phyloP scores from a whole-genome alignment of 1,140 invertebrate genomes.

The Drosophila leontia region DNA sequence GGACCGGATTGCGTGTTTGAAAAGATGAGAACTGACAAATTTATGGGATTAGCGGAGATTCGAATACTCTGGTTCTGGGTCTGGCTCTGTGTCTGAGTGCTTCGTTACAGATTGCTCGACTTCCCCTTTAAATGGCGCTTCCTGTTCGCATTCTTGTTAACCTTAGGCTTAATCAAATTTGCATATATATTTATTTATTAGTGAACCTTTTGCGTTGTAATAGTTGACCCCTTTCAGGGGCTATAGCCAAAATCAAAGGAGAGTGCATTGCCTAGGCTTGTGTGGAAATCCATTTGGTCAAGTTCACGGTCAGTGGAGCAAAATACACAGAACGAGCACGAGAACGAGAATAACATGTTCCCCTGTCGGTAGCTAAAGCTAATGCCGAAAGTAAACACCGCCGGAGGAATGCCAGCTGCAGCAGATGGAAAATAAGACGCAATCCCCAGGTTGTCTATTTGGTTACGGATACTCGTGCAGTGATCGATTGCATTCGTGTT shows the following conservation, averaged over 20 bases:
- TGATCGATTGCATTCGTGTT: conserved; percentile 66
- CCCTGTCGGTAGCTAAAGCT: conserved; percentile 26
- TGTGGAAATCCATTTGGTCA: conserved; percentile 39
- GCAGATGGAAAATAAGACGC: conserved; percentile 37
- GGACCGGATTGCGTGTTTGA: conserved; percentile 53
- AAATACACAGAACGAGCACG: conserved; percentile 42
- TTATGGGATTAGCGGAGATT: conserved; percentile 47
- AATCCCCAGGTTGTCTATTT: conserved; percentile 38
- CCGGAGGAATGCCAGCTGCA: conserved; percentile 33
- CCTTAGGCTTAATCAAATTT: conserved; percentile 57
- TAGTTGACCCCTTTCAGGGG: conserved; percentile 7
- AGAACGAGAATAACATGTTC: conserved; percentile 38
- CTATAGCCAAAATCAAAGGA: not conserved
- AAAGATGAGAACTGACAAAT: conserved; percentile 49
- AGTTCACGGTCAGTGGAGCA: conserved; percentile 70
- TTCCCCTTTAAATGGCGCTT: conserved; percentile 40
- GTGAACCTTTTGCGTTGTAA: conserved; percentile 15
- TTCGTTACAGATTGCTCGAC: conserved; percentile 71
- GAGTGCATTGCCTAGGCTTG: not conserved
- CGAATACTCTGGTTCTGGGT: conserved; percentile 6
- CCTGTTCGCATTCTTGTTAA: conserved; percentile 72
- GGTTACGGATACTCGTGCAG: conserved; percentile 26
- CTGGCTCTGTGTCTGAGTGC: not conserved
- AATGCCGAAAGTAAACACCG: conserved; percentile 53
- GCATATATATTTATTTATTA: conserved; percentile 9